Percentiles rank a stretch among this genome's conserved stretches.
Conservation (phyloP, 2,113 vertebrate species). For the Neotoma lepida region DNA sequence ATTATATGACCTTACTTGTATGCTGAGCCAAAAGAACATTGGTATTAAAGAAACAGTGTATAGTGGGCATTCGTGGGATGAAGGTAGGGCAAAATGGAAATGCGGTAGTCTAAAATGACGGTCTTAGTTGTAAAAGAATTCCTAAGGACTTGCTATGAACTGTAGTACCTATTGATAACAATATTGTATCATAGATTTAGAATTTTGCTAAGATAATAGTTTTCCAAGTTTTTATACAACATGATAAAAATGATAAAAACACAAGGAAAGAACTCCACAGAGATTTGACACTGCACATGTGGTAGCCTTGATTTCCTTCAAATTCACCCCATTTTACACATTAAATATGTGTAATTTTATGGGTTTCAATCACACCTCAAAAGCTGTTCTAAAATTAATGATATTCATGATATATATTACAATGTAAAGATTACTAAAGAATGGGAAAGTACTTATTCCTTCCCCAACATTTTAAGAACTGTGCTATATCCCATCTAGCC, state of each 20-base stretch:
- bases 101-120: neutral
- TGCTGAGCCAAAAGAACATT: neutral
- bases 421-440: neutral
- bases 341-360: neutral
- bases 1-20: neutral
- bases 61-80: neutral
- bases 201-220: neutral
- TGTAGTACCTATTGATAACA: neutral
- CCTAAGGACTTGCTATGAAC: neutral
- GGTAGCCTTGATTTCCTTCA: neutral
- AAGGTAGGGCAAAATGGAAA: neutral
- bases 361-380: neutral
- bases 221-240: neutral
- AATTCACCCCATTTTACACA: neutral
- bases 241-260: neutral
- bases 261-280: neutral
- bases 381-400: neutral
- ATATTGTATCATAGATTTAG: neutral
- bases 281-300: neutral
- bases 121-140: neutral
- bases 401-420: neutral
- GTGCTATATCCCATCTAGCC: neutral
- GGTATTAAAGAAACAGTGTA: neutral
- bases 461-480: neutral
- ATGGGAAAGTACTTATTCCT: neutral